Base-by-base conservation (phyloP, 2,113 vertebrate genomes). In the Equus przewalskii region DNA sequence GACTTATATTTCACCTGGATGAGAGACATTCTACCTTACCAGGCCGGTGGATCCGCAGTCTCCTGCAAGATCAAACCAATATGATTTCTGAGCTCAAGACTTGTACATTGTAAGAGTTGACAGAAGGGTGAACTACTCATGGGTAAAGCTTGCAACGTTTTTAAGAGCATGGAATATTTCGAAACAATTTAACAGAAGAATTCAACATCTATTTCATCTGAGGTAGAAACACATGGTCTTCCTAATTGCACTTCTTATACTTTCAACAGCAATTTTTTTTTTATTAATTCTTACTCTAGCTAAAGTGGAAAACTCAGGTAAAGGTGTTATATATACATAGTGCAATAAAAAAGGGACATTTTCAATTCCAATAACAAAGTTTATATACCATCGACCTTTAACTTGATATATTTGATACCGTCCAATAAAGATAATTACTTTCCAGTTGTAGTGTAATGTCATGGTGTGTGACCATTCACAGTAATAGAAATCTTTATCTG, bases 371-470 rank as follows among this genome's bases (percentile, higher is more conserved):
- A 26, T 95, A 89, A 36, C 28, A 94, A 89, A 58, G 54, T 82
- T 97, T 94, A 89, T 8, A 86, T 89, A 82, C 21, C n/a, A 83
- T 54, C 33, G 15, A 67, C 22, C 79, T 96, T 97, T 91, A 65
- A 85, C 6, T 67, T 93, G 26, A 85, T 62, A 64, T 76, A 93
- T 84, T 86, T 44, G n/a, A 84, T 95, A 85, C 60, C 83, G 33
- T 76, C 33, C 51, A 95, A 83, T 82, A 91, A 96, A 92, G 56
- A 87, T 82, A 93, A 93, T 86, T 89, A 86, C 33, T 94, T 95
- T 95, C 70, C 15, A 7, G 26, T 97, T 89, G 54, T 95, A 83
- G 78, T 65, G 54, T 64, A 93, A 89, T 89, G 12, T 60, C n/a
- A 93, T 62, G 89, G 62, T 89, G 49, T 89, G 28, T 91, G 56